Evolutionary conservation across 2,888 invertebrate genomes (phyloP), one percentile per base, ranked within the genome.

Genomic region (Criorhina ranunculi): DNA sequence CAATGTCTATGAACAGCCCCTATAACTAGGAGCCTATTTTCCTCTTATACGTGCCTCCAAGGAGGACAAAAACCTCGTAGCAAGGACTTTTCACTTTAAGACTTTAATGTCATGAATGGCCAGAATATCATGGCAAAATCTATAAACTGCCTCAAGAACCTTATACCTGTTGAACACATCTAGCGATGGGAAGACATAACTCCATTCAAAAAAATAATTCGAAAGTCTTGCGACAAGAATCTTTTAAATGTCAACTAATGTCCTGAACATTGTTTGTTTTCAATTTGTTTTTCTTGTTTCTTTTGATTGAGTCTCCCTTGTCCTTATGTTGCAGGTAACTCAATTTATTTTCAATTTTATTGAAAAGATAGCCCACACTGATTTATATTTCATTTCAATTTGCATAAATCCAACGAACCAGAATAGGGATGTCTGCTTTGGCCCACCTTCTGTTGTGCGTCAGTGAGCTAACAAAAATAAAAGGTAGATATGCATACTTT

Each of bases 271-370:
- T 15, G 15, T 42, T 42, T 42, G 1, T 6, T 17, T 42, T 17
- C 0, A 42, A 42, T 15, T 42, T 17, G 42, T 42, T 42, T 42
- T 42, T 42, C 42, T 17, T 42, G 42, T 42, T 42, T 37, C 12
- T 42, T 15, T 42, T 42, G 40, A 42, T 15, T 17, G 1, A 42
- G 7, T 42, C 15, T 33, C 19, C 5, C 8, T 35, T n/a, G 44
- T 17, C 49, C 31, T 37, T 35, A 19, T 37, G 15, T 11, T 17
- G 5, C 17, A 37, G 15, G 29, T 53, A 53, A 53, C 12, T 53
- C 57, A 57, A 57, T 57, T 57, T 57, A 57, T 37, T 37, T 57
- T 57, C 57, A 57, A 57, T 57, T 57, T 57, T 57, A 57, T 57
- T 37, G 57, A 37, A 37, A 24, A 17, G 19, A 37, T 35, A 35